Evolutionary conservation across 2,888 invertebrate species (phyloP).

Genomic region (Lasioglossum calceatum): DNA sequence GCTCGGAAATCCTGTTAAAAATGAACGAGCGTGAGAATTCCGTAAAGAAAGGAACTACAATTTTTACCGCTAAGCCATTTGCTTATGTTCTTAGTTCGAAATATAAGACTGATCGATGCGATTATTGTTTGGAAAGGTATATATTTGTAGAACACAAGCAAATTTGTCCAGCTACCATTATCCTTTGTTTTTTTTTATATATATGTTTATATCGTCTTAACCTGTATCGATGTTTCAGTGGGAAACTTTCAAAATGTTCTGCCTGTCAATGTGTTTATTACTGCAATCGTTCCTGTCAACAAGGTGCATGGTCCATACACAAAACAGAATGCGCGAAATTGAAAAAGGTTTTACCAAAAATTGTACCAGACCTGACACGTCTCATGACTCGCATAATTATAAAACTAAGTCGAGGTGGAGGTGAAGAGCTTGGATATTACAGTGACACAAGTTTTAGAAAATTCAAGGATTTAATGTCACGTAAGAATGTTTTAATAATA

Average conservation of each 20-base stretch:
- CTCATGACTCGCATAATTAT: conserved; percentile 91
- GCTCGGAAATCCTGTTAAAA: conserved; percentile 16
- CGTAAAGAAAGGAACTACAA: conserved; percentile 78
- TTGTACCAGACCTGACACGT: conserved; percentile 93
- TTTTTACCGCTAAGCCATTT: conserved; percentile 65
- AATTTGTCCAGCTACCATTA: background rate
- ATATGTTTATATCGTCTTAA: background rate
- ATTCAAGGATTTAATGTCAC: conserved; percentile 96
- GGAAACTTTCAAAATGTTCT: conserved; percentile 91
- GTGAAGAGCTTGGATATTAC: conserved; percentile 89
- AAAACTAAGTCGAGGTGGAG: conserved; percentile 89
- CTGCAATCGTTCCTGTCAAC: conserved; percentile 93
- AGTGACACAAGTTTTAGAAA: conserved; percentile 89
- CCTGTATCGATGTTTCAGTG: conserved; percentile 85
- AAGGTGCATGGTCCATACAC: conserved; percentile 92
- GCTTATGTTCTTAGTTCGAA: conserved; percentile 87
- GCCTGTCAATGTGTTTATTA: conserved; percentile 93
- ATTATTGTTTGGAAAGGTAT: conserved; percentile 87
- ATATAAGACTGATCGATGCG: conserved; percentile 90
- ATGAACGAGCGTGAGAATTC: conserved; percentile 55
- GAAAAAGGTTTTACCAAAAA: conserved; percentile 89
- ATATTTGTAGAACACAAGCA: conserved; percentile 28
- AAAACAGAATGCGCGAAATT: conserved; percentile 93
- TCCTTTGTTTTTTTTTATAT: background rate
- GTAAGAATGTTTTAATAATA: conserved; percentile 86